phyloP scores from a whole-genome alignment of 2,797 vertebrate species.

The Lacerta agilis region DNA sequence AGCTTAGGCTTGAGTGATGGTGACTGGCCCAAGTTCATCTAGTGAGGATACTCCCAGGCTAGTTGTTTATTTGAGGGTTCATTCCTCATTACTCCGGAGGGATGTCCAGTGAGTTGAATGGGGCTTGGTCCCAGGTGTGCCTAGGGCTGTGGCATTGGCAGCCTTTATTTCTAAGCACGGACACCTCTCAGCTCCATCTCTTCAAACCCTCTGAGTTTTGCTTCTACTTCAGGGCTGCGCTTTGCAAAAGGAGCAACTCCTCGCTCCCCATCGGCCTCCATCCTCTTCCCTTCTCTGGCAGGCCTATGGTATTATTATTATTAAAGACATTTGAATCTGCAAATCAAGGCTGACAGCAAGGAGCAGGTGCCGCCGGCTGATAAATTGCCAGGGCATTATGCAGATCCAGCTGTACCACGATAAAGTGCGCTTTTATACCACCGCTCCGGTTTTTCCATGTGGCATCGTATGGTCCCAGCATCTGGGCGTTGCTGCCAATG shows the following conservation, averaged over 20 bases:
- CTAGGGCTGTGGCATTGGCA: neutral
- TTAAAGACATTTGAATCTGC: slow-evolving; percentile 71
- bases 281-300: slow-evolving; percentile 65
- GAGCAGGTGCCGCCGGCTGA: slow-evolving; percentile 71
- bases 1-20: neutral
- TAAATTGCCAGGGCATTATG: slow-evolving; percentile 73
- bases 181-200: neutral
- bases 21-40: neutral
- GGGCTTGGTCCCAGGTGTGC: neutral
- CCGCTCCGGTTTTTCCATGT: slow-evolving; percentile 66
- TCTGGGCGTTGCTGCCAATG: slow-evolving; percentile 58
- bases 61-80: too few relatives aligned
- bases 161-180: neutral
- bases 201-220: neutral
- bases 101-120: neutral
- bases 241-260: slow-evolving; percentile 54
- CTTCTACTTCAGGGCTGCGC: slow-evolving; percentile 34
- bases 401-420: slow-evolving; percentile 70
- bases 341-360: slow-evolving; percentile 70
- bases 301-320: slow-evolving; percentile 72
- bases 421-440: slow-evolving; percentile 63
- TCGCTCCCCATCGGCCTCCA: slow-evolving; percentile 25
- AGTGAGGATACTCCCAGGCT: neutral
- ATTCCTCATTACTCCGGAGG: neutral
- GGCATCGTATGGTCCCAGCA: slow-evolving; percentile 68